Base-by-base conservation (phyloP, 2,113 vertebrate species). In the Oreochromis spilurus region DNA sequence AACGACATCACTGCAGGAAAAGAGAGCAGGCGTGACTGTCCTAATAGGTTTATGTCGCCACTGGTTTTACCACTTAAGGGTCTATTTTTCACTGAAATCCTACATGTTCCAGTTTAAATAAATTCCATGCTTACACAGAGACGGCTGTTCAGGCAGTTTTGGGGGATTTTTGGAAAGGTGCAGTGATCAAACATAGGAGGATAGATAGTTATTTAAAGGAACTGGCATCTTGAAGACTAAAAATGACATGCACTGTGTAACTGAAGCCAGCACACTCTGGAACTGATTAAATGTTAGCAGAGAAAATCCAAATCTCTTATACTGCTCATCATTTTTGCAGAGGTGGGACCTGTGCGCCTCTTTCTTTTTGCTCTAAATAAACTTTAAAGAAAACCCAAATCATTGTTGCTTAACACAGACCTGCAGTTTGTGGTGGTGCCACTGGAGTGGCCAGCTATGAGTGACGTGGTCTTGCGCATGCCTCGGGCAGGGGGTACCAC, bases 381-480 rank as follows among this genome's bases (percentile, higher is more conserved):
- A 67, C 43, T 36, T 52, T 8, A 81, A 48, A 65, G 31, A 82
- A 82, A 67, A 13, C 24, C 19, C 6, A 38, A 50, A 38, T 50
- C 9, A 11, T n/a, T 45, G 52, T 55, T 13, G 19, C 5, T 29
- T 57, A 24, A 38, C 6, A 91, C 72, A 86, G 92, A 98, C 98
- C 98, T 99, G 97, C 98, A 97, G 85, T 96, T 96, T 53, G 96
- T 95, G 70, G 96, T 94, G 0, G 95, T 85, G 70, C 93, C 88
- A 38, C 96, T 93, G 50, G 96, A 95, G 67, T 96, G 98, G 78
- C 97, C 96, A 21, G 97, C 95, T 36, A 97, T 79, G 79, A 99
- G 96, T 0, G 98, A 98, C 40, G 97, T 95, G 70, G 96, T 97
- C 93, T 98, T 99, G 52, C 97, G 95, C 75, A 98, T 95, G 90